Conservation (phyloP, 1,140 invertebrate species). For the Brachystomella parvula region DNA sequence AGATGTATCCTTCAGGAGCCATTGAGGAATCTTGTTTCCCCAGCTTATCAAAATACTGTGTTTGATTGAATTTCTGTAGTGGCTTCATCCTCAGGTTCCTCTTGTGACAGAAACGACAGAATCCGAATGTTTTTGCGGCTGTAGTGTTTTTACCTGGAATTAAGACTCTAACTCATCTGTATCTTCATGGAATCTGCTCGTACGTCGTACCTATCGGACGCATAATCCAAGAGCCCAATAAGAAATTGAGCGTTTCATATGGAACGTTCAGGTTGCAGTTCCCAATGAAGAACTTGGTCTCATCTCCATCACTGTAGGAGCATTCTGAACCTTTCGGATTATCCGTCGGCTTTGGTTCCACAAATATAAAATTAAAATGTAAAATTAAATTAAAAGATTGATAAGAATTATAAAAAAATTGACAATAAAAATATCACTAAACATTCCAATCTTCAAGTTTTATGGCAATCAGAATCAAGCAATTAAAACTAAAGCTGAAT, state of each 20-base stretch:
- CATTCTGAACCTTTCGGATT: neutral
- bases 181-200: neutral
- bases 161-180: neutral
- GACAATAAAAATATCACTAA: too few species aligned
- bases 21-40: neutral
- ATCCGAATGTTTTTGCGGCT: neutral
- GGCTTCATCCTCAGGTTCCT: neutral
- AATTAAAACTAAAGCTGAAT: too few species aligned
- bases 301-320: neutral
- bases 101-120: neutral
- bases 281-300: neutral
- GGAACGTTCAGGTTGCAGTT: conserved; percentile 10
- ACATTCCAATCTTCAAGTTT: too few species aligned
- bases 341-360: neutral
- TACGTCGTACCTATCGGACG: neutral
- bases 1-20: conserved; percentile 2
- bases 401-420: too few species aligned
- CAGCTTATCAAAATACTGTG: neutral
- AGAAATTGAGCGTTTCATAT: neutral
- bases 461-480: too few species aligned
- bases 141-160: neutral
- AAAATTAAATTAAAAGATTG: neutral
- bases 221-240: neutral
- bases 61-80: conserved; percentile 9
- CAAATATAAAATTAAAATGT: neutral